These are phyloP conservation scores for Campylorhamphus procurvoides DNA, from an alignment of 2,113 vertebrate species.

Conservation along the genomic window DNA sequence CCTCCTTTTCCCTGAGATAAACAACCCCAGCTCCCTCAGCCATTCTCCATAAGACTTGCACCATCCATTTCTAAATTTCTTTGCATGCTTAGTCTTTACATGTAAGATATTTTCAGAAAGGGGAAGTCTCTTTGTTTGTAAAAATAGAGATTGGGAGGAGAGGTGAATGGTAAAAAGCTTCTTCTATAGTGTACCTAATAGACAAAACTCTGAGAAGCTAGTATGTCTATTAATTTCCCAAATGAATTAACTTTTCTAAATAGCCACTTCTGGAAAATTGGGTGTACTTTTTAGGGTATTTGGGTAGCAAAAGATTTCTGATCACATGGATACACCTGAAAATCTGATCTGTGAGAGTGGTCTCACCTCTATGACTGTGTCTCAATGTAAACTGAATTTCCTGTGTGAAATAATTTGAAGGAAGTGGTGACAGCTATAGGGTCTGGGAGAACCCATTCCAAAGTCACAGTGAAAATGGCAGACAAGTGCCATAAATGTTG, in stretches of 20 bases:
- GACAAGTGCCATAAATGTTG: not conserved
- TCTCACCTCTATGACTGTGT: not conserved
- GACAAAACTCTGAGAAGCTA: not conserved
- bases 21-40: not conserved
- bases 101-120: not conserved
- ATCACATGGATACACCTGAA: not conserved
- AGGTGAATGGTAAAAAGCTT: not conserved
- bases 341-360: not conserved
- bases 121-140: not conserved
- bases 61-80: not conserved
- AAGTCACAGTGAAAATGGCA: not conserved
- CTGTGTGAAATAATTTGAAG: not conserved
- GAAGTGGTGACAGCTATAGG: not conserved
- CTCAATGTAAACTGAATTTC: not conserved
- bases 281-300: not conserved
- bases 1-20: not conserved
- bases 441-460: not conserved
- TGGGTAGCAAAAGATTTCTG: not conserved
- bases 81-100: not conserved
- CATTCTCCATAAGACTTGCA: not conserved
- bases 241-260: not conserved
- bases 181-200: not conserved
- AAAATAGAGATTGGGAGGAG: not conserved
- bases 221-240: not conserved
- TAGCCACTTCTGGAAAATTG: not conserved